Conservation (phyloP, 2,797 vertebrate genomes). For the Pseudocheirus occidentalis region DNA sequence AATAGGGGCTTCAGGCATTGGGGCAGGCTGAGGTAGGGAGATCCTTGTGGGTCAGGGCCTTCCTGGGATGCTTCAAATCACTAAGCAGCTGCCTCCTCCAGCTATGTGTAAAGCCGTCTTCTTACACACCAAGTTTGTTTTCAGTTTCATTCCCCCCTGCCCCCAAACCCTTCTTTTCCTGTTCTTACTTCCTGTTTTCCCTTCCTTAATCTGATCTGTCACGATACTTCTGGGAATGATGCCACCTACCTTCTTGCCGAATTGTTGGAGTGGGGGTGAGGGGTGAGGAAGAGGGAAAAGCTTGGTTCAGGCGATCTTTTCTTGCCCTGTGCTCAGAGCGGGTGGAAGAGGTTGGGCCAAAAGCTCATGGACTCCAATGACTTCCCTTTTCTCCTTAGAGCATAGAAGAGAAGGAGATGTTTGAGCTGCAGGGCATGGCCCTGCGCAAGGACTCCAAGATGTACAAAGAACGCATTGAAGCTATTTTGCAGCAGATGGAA, state of each 20-base stretch:
- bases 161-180: neutral
- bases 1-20: neutral
- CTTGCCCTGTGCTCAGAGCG: neutral
- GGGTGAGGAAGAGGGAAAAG: fast-evolving
- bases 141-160: neutral
- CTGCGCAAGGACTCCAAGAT: constrained; percentile 91
- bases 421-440: constrained; percentile 87
- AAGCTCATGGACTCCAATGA: neutral
- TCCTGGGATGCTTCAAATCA: neutral
- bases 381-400: constrained; percentile 79
- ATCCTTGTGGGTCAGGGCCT: neutral
- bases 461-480: constrained; percentile 90
- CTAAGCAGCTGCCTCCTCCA: neutral
- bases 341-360: neutral
- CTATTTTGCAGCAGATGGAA: constrained; percentile 91
- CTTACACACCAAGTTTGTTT: neutral
- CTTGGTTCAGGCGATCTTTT: neutral
- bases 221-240: neutral
- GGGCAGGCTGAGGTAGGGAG: neutral
- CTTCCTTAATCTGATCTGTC: neutral
- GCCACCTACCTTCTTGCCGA: neutral
- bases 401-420: constrained; percentile 89
- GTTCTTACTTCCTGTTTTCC: neutral
- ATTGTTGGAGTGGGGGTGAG: neutral
- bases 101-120: neutral